Conservation (phyloP, 2,797 vertebrate genomes). For the Schizothorax lantsangensis region DNA sequence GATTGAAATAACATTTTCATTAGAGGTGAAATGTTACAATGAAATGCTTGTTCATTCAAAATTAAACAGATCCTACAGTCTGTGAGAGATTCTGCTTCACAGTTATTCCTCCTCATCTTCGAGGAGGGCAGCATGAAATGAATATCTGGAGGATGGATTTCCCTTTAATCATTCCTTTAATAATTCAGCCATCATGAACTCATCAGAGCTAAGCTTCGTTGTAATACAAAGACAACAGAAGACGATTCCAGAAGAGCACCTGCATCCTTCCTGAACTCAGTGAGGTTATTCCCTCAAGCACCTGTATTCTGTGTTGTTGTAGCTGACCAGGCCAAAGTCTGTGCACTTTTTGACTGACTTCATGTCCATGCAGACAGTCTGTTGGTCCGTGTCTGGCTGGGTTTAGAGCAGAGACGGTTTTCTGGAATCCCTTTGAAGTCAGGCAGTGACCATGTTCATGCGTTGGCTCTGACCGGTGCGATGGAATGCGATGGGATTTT, state of each 20-base stretch:
- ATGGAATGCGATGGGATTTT: conserved; percentile 56
- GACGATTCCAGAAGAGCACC: background rate
- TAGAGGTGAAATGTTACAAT: background rate
- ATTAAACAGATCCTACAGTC: background rate
- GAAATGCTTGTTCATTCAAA: background rate
- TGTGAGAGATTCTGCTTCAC: background rate
- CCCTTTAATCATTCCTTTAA: conserved; percentile 4
- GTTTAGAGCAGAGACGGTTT: conserved; percentile 9
- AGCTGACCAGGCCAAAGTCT: background rate
- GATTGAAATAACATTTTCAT: background rate
- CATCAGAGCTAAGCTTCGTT: background rate
- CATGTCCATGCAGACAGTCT: background rate
- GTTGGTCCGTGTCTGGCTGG: background rate
- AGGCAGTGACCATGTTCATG: conserved; percentile 37
- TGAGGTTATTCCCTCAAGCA: background rate
- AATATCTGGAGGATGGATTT: background rate
- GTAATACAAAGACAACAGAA: conserved; percentile 10
- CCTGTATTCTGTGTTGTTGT: background rate
- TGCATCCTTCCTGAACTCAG: background rate
- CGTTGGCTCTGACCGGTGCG: conserved; percentile 24
- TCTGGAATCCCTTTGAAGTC: conserved; percentile 47
- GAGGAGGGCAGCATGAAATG: background rate
- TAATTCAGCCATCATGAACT: background rate
- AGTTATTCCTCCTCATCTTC: background rate
- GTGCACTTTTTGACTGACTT: background rate